phyloP scores from a whole-genome alignment of 2,113 vertebrate genomes.

The Pluvianellus socialis region DNA sequence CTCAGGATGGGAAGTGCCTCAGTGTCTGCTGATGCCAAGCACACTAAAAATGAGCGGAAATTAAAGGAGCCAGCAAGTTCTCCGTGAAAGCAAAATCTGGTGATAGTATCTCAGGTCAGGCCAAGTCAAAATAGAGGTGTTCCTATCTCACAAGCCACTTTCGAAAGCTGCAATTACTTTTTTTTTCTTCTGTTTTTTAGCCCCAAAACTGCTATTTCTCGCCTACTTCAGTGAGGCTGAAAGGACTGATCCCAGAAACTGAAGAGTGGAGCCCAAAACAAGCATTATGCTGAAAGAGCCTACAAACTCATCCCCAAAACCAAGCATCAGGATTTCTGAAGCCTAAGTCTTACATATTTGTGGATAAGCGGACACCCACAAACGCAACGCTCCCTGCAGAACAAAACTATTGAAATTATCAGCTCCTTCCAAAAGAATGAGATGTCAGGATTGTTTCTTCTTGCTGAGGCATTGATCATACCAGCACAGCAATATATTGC shows the following conservation, averaged over 20 bases:
- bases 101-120: neutral
- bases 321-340: neutral
- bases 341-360: neutral
- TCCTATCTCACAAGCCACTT: neutral
- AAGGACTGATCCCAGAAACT: neutral
- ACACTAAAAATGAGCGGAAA: neutral
- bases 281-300: neutral
- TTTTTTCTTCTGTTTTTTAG: neutral
- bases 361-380: neutral
- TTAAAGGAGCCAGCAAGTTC: neutral
- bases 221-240: neutral
- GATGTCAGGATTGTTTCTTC: neutral
- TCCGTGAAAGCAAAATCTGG: neutral
- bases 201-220: neutral
- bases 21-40: neutral
- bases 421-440: neutral
- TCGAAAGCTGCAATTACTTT: neutral
- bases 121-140: neutral
- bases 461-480: neutral
- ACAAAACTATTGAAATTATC: neutral
- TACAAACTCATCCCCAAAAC: neutral
- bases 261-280: neutral
- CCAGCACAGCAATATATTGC: neutral
- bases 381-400: neutral
- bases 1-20: neutral